These are phyloP conservation scores for Caenorhabditis drosophilae DNA, from an alignment of 2,888 invertebrate genomes.

Conservation along the genomic window DNA sequence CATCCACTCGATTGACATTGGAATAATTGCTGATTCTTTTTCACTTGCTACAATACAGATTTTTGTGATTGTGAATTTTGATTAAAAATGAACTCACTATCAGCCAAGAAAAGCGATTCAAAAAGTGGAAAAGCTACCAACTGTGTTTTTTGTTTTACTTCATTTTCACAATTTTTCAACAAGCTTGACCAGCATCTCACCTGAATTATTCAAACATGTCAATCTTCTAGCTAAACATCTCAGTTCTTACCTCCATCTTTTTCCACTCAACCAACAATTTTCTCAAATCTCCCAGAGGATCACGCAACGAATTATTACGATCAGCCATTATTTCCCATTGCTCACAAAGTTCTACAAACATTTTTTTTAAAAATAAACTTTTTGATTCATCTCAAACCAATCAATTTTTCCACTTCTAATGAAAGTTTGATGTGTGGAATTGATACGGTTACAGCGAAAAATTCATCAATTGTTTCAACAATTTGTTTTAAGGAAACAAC, in stretches of 20 bases:
- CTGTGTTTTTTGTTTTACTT: slow-evolving; percentile 48
- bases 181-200: slow-evolving; percentile 59
- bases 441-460: slow-evolving; percentile 69
- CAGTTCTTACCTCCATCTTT: slow-evolving; percentile 74
- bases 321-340: slow-evolving; percentile 68
- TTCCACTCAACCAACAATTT: slow-evolving; percentile 88
- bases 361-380: not conserved
- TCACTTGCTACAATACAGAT: too few relatives aligned
- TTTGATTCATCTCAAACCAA: slow-evolving; percentile 74
- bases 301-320: slow-evolving; percentile 77
- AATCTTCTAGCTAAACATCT: too few relatives aligned
- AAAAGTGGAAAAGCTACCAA: slow-evolving; percentile 63
- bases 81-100: too few relatives aligned
- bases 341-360: slow-evolving; percentile 55
- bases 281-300: slow-evolving; percentile 79
- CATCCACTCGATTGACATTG: slow-evolving; percentile 72
- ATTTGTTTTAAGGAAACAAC: slow-evolving; percentile 54
- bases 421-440: slow-evolving; percentile 86
- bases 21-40: slow-evolving; percentile 41
- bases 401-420: slow-evolving; percentile 85
- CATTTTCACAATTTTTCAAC: slow-evolving; percentile 47
- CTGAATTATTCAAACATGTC: too few relatives aligned
- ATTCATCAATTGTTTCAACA: slow-evolving; percentile 44
- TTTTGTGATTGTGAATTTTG: too few relatives aligned
- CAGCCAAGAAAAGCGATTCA: slow-evolving; percentile 46